Conservation (phyloP, 2,797 vertebrate species). For the Clarias platycephalus region DNA sequence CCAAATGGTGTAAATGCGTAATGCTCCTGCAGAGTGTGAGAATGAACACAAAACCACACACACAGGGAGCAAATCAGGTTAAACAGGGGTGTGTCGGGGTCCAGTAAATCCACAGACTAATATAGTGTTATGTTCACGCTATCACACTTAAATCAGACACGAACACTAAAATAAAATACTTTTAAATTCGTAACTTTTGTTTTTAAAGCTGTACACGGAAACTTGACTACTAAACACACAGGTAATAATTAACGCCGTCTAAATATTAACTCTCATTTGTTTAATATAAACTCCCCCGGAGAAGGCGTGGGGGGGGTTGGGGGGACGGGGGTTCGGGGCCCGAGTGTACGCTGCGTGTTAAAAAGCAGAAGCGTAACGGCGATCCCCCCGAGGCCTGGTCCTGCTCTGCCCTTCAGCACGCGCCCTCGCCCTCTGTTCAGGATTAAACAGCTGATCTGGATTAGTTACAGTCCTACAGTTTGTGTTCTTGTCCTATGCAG, state of each 20-base stretch:
- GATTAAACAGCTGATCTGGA: not conserved
- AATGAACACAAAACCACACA: too few species aligned
- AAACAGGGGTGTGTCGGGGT: too few species aligned
- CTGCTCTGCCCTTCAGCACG: slow-evolving; percentile 13
- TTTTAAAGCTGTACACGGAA: not conserved
- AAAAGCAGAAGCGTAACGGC: too few species aligned
- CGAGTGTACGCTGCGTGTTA: not conserved
- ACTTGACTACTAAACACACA: not conserved
- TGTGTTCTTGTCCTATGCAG: not conserved
- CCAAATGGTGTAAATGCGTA: too few species aligned
- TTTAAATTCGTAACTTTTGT: too few species aligned
- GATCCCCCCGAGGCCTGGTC: not conserved
- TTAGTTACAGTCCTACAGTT: not conserved
- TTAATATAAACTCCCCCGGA: not conserved
- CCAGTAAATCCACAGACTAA: too few species aligned
- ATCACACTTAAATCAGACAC: not conserved
- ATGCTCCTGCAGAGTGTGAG: too few species aligned
- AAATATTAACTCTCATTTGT: not conserved
- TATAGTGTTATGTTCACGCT: too few species aligned
- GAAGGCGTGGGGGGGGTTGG: too few species aligned
- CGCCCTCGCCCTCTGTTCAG: not conserved
- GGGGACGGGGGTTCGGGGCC: too few species aligned
- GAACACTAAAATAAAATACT: not conserved
- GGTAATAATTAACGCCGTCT: not conserved
- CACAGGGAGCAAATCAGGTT: too few species aligned